Base-by-base conservation (phyloP, 2,113 vertebrate genomes). In the Apteryx owenii region DNA sequence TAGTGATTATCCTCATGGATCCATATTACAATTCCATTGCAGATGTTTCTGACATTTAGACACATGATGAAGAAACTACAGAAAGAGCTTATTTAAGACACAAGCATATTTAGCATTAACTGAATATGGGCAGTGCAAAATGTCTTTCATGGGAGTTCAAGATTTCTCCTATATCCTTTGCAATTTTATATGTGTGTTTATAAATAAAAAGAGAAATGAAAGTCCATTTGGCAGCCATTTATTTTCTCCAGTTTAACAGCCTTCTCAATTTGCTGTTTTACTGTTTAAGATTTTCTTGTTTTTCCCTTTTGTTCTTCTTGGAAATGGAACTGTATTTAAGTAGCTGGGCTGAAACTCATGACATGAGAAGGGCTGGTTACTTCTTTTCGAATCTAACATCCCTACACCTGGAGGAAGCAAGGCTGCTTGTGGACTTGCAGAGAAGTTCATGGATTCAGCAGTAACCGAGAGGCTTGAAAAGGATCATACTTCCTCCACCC, bases 41-140 rank as follows among this genome's bases (percentile, higher is more conserved):
- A 98, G 97, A 97, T 97, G 96, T 96, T 97, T 93, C 96, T 97
- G 97, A 98, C 95, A 97, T 97, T 95, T 97, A 97, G 96, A 97
- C 89, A 87, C 93, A 97, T 79, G 90, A 97, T 88, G 91, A 92
- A 71, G 85, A 95, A 92, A 95, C 93, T 93, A 88, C 80, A 96
- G 91, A 96, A 96, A 96, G 75, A 96, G 70, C 65, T 17, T 19
- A 97, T 96, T 97, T 96, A 93, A 98, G 91, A 97, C 81, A 97
- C 95, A 95, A 97, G 97, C 97, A 96, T 97, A 97, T 96, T 97
- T 97, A 95, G 97, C 94, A 93, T 94, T 97, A 95, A 97, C 60
- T 95, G 95, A 96, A 95, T 89, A 95, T 60, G 96, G 51, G 14
- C 83, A 80, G 91, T 80, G 75, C 64, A 95, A 96, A 98, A 97